phyloP scores from a whole-genome alignment of 2,888 invertebrate genomes.

The Trachelus iudaicus region DNA sequence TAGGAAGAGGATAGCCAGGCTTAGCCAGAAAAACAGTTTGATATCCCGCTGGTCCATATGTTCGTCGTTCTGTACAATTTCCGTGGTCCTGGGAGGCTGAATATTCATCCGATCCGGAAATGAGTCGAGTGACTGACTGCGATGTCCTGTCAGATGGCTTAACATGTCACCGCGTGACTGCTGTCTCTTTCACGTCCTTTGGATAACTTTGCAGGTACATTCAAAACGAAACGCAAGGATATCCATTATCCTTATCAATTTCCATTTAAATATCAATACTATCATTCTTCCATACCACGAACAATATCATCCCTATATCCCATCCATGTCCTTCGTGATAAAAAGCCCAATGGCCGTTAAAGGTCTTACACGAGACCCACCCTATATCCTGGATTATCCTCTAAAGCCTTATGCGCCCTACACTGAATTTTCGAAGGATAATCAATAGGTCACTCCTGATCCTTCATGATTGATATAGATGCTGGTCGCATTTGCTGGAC shows the following conservation, averaged over 20 bases:
- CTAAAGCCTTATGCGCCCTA: not conserved
- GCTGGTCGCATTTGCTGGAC: slow-evolving; percentile 26
- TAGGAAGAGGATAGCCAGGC: not conserved
- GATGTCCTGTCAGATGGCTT: slow-evolving; percentile 35
- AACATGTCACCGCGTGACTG: slow-evolving; percentile 41
- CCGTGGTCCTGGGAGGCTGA: slow-evolving; percentile 24
- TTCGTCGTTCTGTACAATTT: not conserved
- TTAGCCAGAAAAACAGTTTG: not conserved
- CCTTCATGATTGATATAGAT: slow-evolving; percentile 22
- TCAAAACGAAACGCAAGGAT: not conserved
- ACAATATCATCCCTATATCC: not conserved
- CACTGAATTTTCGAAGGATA: not conserved
- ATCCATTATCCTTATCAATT: not conserved
- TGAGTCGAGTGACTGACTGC: slow-evolving; percentile 34
- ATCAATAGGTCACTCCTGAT: not conserved
- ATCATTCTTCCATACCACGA: not conserved
- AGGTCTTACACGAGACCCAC: not conserved
- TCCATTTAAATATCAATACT: not conserved
- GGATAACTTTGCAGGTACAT: slow-evolving; percentile 38
- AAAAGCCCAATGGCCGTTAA: not conserved
- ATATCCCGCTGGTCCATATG: not conserved
- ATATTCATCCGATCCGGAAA: slow-evolving; percentile 32
- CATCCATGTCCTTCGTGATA: not conserved
- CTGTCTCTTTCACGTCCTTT: slow-evolving; percentile 34
- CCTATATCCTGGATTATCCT: not conserved